Evolutionary conservation across 2,113 vertebrate genomes (phyloP).

Genomic region (Corydoras sp.): DNA sequence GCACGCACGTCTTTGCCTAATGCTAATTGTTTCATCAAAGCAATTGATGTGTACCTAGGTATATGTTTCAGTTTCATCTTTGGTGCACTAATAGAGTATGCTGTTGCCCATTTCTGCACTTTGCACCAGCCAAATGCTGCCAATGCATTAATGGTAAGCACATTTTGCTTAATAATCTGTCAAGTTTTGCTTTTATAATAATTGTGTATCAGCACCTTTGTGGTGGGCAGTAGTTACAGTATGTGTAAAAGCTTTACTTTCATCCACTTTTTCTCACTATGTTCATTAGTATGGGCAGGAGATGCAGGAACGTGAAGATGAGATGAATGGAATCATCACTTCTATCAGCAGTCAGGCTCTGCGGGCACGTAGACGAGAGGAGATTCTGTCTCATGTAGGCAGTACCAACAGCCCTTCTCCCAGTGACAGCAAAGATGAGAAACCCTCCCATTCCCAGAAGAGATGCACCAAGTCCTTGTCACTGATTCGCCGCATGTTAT

Average conservation of each 20-base stretch:
- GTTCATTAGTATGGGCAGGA: constrained; percentile 60
- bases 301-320: constrained; percentile 67
- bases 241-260: not conserved
- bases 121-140: constrained; percentile 61
- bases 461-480: constrained; percentile 57
- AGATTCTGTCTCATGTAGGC: constrained; percentile 48
- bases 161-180: not conserved
- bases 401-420: constrained; percentile 55
- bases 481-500: constrained; percentile 63
- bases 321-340: constrained; percentile 73
- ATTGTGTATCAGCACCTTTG: not conserved
- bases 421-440: constrained; percentile 51
- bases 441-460: constrained; percentile 51
- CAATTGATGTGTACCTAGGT: constrained; percentile 82
- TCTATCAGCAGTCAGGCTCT: constrained; percentile 62
- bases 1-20: constrained; percentile 81
- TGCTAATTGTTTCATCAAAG: constrained; percentile 87
- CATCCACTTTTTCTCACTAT: not conserved
- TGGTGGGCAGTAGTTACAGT: not conserved
- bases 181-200: not conserved
- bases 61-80: constrained; percentile 92
- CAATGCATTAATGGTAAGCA: constrained; percentile 65
- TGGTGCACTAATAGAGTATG: constrained; percentile 80
- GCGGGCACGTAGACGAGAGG: constrained; percentile 59
- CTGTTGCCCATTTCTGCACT: constrained; percentile 83